A percentile compares a stretch with the other conserved stretches of the same genome.
Conservation (phyloP, 2,113 vertebrate species). For the Catharus minimus region DNA sequence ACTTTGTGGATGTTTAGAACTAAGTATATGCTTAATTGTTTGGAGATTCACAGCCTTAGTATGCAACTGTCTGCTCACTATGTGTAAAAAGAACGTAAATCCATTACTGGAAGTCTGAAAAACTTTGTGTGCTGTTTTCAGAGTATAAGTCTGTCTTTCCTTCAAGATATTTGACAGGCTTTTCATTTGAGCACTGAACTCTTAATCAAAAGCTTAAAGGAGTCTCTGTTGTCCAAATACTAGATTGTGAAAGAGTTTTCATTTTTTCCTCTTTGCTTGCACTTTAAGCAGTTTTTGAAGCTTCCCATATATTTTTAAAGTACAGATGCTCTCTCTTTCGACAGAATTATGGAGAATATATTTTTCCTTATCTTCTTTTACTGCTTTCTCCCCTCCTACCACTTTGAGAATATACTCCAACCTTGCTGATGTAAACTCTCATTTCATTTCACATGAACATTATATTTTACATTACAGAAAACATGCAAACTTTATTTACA, state of each 20-base stretch:
- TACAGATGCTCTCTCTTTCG: not conserved
- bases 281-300: constrained; percentile 18
- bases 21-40: not conserved
- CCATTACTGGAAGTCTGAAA: constrained; percentile 3
- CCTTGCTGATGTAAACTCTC: not conserved
- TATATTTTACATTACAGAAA: not conserved
- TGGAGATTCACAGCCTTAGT: not conserved
- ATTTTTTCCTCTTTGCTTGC: not conserved
- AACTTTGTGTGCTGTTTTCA: constrained; percentile 21
- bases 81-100: constrained; percentile 36
- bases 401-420: not conserved
- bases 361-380: constrained; percentile 30
- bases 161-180: constrained; percentile 25
- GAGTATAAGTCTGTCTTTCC: not conserved
- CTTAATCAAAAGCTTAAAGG: constrained; percentile 51
- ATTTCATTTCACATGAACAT: not conserved
- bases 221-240: not conserved
- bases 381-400: not conserved
- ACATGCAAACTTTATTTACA: not conserved
- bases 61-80: not conserved
- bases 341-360: constrained; percentile 35
- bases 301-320: not conserved
- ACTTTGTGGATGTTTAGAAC: not conserved
- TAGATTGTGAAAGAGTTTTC: not conserved
- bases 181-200: constrained; percentile 32